Evolutionary conservation across 2,797 vertebrate species (phyloP), one percentile per base, ranked within the genome.

Genomic region (Eulemur mongoz): DNA sequence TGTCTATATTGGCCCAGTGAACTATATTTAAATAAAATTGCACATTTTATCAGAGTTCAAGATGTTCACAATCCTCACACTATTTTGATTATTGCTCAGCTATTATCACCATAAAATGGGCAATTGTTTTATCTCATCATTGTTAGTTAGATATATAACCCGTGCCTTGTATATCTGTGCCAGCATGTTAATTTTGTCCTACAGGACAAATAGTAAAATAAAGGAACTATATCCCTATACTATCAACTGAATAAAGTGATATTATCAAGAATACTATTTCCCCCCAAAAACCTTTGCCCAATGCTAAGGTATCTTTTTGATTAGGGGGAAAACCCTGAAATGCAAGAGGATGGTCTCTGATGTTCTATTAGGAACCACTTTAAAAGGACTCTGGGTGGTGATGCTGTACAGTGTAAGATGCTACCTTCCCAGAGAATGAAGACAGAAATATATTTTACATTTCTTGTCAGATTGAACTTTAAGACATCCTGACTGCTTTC

Each of bases 381-480:
- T 50, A 1, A 73, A 97, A 97, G 93, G 85, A 38, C 91, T 91
- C 93, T 7, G 91, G 95, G 89, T 59, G 94, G 97, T 23, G 82
- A 54, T 81, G 54, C 70, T 23, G 10, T 82, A 15, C 7, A 0
- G 93, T 18, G 89, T 92, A 89, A 93, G 98, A 97, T 93, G 98
- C 96, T 97, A 92, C 98, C 97, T 98, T 98, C 97, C 94, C 7
- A 15, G 93, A 13, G 76, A 97, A 95, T 23, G 94, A 87, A 98
- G 98, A 97, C 97, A 95, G 98, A 96, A 98, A 98, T 98, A 97
- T 98, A 98, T 98, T 99, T 98, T 98, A 91, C 98, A 90, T 97
- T 96, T 97, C 98, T 93, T 98, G 98, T 98, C 98, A 98, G 98
- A 95, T 97, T 99, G 98, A 98, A 99, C 98, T 98, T 98, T 98